Evolutionary conservation across 2,113 vertebrate genomes (phyloP).

Genomic region (Eurystomus gularis): DNA sequence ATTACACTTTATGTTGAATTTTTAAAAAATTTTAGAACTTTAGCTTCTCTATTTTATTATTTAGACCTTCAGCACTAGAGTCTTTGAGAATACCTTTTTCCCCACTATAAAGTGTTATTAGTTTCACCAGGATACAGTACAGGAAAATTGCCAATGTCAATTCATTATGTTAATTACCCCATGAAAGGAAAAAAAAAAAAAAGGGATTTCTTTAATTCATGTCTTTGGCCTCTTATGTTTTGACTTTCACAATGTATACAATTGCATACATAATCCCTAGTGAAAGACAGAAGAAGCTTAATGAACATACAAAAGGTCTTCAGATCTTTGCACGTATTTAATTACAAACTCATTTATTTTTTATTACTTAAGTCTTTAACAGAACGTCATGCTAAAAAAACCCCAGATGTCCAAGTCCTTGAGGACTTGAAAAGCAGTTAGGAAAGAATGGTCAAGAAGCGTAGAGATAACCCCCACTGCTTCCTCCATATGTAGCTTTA

Average conservation of each 20-base stretch:
- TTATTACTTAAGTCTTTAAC: background rate
- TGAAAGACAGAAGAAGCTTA: background rate
- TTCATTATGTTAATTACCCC: background rate
- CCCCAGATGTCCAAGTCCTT: background rate
- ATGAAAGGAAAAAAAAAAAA: background rate
- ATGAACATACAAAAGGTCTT: background rate
- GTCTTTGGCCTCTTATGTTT: background rate
- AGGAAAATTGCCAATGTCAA: background rate
- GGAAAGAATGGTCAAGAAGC: no score
- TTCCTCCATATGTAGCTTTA: background rate
- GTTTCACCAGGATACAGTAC: background rate
- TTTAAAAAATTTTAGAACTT: background rate
- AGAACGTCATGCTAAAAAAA: background rate
- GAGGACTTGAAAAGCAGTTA: no score
- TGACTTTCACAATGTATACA: background rate
- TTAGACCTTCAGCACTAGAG: background rate
- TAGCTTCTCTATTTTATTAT: slow-evolving; percentile 28
- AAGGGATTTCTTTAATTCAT: background rate
- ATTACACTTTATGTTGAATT: slow-evolving; percentile 58
- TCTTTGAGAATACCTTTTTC: background rate
- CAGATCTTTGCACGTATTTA: background rate
- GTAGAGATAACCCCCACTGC: accelerated
- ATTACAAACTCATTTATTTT: background rate
- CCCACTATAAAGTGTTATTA: background rate
- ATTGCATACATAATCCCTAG: background rate